Evolutionary conservation across 2,888 invertebrate genomes (phyloP).

Genomic region (Bellardia bayeri): DNA sequence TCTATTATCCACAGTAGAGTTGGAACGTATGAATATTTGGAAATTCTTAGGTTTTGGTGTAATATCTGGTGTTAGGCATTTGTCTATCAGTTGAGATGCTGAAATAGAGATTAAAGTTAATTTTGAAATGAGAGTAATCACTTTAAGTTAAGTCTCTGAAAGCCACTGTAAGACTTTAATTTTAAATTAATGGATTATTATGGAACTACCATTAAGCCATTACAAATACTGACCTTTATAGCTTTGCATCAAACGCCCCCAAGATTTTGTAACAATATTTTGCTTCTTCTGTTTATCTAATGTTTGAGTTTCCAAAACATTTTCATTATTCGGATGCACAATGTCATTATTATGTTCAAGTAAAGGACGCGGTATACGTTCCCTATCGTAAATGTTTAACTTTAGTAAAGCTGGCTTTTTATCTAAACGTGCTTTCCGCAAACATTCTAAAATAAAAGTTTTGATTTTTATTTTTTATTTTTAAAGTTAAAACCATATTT

Average conservation of each 20-base stretch:
- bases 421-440: constrained; percentile 11
- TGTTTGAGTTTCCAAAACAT: not conserved
- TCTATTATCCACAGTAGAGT: constrained; percentile 79
- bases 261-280: constrained; percentile 28
- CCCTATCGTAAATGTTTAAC: constrained; percentile 38
- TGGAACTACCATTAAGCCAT: too few relatives aligned
- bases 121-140: not conserved
- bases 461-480: too few relatives aligned
- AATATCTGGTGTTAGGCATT: constrained; percentile 42
- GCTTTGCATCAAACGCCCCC: constrained; percentile 14
- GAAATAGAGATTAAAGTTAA: not conserved
- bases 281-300: constrained; percentile 12
- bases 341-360: not conserved
- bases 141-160: too few relatives aligned
- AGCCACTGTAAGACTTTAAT: too few relatives aligned
- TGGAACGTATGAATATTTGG: constrained; percentile 86
- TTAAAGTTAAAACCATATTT: too few relatives aligned
- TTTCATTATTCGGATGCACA: not conserved
- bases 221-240: constrained; percentile 18
- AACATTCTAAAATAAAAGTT: constrained; percentile 15
- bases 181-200: too few relatives aligned
- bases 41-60: constrained; percentile 84
- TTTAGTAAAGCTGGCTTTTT: not conserved
- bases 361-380: not conserved
- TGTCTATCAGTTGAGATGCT: constrained; percentile 28